Conservation (phyloP, 2,888 invertebrate genomes). For the Thelaira solivaga region DNA sequence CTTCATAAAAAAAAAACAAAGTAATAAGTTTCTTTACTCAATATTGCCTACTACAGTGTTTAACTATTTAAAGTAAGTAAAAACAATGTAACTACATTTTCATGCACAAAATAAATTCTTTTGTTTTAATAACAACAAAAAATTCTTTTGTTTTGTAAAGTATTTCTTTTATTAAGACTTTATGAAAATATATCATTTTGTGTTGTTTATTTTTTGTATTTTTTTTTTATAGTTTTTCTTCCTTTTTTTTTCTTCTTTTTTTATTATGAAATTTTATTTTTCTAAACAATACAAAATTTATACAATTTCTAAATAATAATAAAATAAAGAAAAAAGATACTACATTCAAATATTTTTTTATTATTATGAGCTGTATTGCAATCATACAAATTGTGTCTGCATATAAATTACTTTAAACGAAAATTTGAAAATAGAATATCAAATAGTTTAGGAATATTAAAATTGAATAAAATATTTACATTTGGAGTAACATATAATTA, state of each 20-base stretch:
- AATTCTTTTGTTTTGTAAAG: not conserved
- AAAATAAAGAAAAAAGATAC: slow-evolving; percentile 1
- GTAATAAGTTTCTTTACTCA: too few species aligned
- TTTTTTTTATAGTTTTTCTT: not conserved
- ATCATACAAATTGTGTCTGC: slow-evolving; percentile 29
- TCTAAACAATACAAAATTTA: not conserved
- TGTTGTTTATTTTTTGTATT: too few species aligned
- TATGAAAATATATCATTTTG: slow-evolving; percentile 39
- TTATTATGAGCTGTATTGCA: not conserved
- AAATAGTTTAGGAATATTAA: slow-evolving; percentile 9
- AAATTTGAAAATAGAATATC: not conserved
- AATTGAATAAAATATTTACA: too few species aligned
- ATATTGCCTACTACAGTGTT: not conserved
- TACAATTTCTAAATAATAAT: slow-evolving; percentile 11
- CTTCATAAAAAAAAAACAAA: too few species aligned
- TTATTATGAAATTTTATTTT: not conserved
- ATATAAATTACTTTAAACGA: slow-evolving; percentile 40
- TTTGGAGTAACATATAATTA: too few species aligned
- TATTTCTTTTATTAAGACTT: slow-evolving; percentile 6
- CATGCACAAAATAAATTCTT: slow-evolving; percentile 23
- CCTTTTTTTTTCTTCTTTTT: not conserved
- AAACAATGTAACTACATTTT: slow-evolving; percentile 36
- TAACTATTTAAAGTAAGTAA: not conserved
- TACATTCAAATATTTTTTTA: slow-evolving; percentile 42
- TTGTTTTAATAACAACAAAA: slow-evolving; percentile 15